Base-by-base conservation (phyloP, 2,113 vertebrate species). In the Prinia subflava region DNA sequence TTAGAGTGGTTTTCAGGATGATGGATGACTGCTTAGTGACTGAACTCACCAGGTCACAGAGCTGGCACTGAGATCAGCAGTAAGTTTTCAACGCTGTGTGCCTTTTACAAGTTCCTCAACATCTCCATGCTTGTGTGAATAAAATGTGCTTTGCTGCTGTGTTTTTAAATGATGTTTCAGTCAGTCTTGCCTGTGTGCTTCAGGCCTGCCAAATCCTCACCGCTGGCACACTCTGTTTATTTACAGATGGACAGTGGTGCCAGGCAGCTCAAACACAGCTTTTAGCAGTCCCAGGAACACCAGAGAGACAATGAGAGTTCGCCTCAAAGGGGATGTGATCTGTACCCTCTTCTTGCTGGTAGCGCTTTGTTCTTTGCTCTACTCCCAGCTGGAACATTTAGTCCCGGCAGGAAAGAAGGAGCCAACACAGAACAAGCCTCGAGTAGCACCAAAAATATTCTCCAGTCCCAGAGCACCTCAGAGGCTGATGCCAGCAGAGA, bases 311-410 rank as follows among this genome's bases (percentile, higher is more conserved):
- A 98, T 98, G 98, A 98, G 98, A 98, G 94, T 99, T 95, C 98
- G 95, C 33, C 96, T 99, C 55, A 99, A 98, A 82, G 98, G 98
- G 59, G 99, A 99, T 64, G 98, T 98, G 11, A 92, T 98, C 91
- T 99, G 99, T 89, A 99, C 99, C 1, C 87, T 99, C 27, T 30
- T 99, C 83, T 97, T 99, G 18, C 93, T 99, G 78, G 60, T 97
- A 10, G 89, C 98, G 0, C 96, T 99, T 53, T 98, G 98, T 74
- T 96, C 98, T 80, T 92, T 99, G 78, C 98, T 99, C 25, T 99
- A 99, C 13, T 95, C 92, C 49, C 98, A 98, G 5, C 98, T 98
- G 64, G 98, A 98, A 24, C 89, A 97, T 57, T 64, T 83, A 7
- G 78, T 96, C 37, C 89, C 64, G 0, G 96, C 95, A 89, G 97